Evolutionary conservation across 2,888 invertebrate genomes (phyloP), one percentile per base, ranked within the genome.

Genomic region (Plebejus argus): DNA sequence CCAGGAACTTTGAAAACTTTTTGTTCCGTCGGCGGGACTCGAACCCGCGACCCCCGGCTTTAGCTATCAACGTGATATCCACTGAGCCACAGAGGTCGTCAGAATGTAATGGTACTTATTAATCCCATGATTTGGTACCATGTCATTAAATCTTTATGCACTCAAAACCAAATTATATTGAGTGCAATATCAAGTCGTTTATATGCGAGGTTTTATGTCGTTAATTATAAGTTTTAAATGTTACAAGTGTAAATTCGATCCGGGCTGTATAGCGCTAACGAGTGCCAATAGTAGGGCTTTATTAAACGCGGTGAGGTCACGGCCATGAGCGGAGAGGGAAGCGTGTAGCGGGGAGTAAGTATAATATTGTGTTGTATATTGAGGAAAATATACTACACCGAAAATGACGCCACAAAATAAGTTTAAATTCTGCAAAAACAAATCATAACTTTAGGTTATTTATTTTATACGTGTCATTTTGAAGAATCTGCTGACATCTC

Each of bases 241-340:
- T 66, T 66, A 66, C 66, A 66, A 66, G 66, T 66, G 66, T 66
- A 66, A 66, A 66, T 23, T 18, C 10, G 33, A 39, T 74, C 53
- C 12, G 45, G 12, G 39, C 39, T 39, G 45, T 72, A 71, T 23
- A 49, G 45, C 49, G 53, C 49, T 74, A 53, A 74, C 74, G 49
- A 74, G 74, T 18, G 74, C 49, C 45, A 74, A 74, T 74, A 71
- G 39, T 71, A 53, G 18, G 74, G 74, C 74, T 74, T 74, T 74
- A 74, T 74, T 74, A 74, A 53, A 74, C 53, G 8, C 8, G 74
- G 28, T 28, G 49, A 1, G 45, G 5, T 7, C 28, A 79, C 3
- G 74, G 7, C 0, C 33, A 28, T 8, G 28, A 20, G 74, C 23
- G 53, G 28, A 49, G 72, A 49, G 72, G 23, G 8, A 12, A n/a